phyloP scores from a whole-genome alignment of 2,888 invertebrate species.

The Rhorus exstirpatorius region DNA sequence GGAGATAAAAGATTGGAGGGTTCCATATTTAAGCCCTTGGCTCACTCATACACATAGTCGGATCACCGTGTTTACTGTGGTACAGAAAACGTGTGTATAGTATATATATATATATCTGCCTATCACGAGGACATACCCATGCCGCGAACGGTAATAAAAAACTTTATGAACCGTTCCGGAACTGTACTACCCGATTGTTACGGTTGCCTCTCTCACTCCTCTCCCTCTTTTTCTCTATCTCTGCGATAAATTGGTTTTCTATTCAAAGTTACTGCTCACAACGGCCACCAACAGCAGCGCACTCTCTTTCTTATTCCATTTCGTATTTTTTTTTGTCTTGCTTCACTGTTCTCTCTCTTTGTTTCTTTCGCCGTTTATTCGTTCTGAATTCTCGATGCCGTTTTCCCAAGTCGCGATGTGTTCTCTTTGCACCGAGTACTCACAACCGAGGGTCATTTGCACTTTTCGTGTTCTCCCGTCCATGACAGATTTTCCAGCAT shows the following conservation, averaged over 20 bases:
- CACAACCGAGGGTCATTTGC: conserved; percentile 20
- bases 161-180: conserved; percentile 73
- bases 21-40: conserved; percentile 38
- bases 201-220: conserved; percentile 58
- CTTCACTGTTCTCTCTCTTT: conserved; percentile 18
- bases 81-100: conserved; percentile 18
- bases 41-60: conserved; percentile 41
- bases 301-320: conserved; percentile 51
- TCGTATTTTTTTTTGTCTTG: conserved; percentile 9
- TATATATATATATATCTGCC: conserved; percentile 37
- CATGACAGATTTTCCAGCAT: conserved; percentile 24
- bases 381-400: conserved; percentile 48
- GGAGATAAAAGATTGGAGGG: conserved; percentile 52
- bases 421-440: conserved; percentile 16
- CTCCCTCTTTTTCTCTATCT: conserved; percentile 44
- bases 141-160: conserved; percentile 70
- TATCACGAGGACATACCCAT: conserved; percentile 45
- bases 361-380: conserved; percentile 35
- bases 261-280: conserved; percentile 69
- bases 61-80: conserved; percentile 26
- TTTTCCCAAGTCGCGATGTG: conserved; percentile 32
- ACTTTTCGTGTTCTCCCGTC: conserved; percentile 2
- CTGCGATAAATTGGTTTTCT: conserved; percentile 68
- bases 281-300: conserved; percentile 54
- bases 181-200: conserved; percentile 73